Conservation (phyloP, 2,797 vertebrate species). For the Pseudocheirus occidentalis region DNA sequence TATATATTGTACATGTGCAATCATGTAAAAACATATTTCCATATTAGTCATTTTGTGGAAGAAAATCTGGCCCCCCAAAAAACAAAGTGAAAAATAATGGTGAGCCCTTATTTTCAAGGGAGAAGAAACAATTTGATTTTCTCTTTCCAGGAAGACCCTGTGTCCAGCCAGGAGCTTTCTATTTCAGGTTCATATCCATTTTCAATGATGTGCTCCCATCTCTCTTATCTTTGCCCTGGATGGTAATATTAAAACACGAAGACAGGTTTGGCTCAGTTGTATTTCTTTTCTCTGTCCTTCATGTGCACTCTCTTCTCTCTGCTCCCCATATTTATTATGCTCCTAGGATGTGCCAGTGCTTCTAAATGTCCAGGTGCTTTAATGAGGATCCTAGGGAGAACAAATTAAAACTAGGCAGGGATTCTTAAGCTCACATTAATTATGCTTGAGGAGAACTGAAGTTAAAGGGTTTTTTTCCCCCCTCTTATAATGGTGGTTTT, state of each 20-base stretch:
- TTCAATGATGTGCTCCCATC: not conserved
- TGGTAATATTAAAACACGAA: not conserved
- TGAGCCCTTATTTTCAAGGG: constrained; percentile 9
- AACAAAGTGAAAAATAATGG: not conserved
- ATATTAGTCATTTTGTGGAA: not conserved
- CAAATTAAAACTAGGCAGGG: not conserved
- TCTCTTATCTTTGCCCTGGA: constrained; percentile 6
- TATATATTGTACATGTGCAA: too few relatives aligned
- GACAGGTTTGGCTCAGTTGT: not conserved
- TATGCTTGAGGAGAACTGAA: not conserved
- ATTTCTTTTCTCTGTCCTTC: not conserved
- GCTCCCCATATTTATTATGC: not conserved
- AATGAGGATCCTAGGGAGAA: not conserved
- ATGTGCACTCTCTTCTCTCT: not conserved
- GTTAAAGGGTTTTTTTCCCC: not conserved
- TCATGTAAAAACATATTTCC: not conserved
- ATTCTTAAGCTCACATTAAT: not conserved
- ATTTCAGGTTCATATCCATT: constrained; percentile 22
- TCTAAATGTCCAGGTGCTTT: not conserved
- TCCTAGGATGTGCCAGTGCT: not conserved
- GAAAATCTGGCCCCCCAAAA: not conserved
- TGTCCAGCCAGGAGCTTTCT: not conserved
- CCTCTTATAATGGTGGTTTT: not conserved
- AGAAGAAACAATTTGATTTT: not conserved
- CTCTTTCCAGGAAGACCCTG: constrained; percentile 26